Conservation (phyloP, 2,113 vertebrate genomes). For the Tonatia bakeri region DNA sequence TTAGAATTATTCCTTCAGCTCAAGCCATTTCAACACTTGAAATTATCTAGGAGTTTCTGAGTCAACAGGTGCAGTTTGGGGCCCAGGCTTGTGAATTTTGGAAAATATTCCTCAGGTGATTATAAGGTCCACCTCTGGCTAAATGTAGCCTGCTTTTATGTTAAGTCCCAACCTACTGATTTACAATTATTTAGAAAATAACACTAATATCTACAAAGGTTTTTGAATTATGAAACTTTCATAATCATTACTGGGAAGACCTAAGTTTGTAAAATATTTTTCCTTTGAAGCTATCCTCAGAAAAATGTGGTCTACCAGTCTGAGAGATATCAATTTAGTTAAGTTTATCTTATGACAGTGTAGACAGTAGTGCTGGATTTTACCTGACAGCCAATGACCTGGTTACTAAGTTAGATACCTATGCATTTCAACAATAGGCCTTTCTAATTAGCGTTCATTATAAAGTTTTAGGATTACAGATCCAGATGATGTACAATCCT, state of each 20-base stretch:
- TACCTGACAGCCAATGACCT: background rate
- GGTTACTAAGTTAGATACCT: background rate
- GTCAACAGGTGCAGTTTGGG: background rate
- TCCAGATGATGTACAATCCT: background rate
- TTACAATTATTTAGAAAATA: conserved; percentile 21
- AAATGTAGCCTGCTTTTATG: background rate
- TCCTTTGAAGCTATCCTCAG: background rate
- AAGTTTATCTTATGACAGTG: background rate
- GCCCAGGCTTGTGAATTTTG: background rate
- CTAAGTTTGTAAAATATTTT: background rate
- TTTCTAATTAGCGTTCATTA: background rate
- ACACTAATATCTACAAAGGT: background rate
- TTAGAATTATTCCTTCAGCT: background rate
- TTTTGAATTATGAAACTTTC: conserved; percentile 6
- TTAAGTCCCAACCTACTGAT: background rate
- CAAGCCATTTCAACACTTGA: background rate
- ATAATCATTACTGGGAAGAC: background rate
- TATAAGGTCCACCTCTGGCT: background rate
- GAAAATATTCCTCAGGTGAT: background rate
- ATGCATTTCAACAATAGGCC: background rate
- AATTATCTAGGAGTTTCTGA: background rate
- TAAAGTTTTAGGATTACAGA: conserved; percentile 28
- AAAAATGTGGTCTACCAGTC: background rate
- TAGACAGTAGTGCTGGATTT: background rate
- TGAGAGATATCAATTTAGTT: background rate